Conservation (phyloP, 2,113 vertebrate species). For the Polypterus senegalus region DNA sequence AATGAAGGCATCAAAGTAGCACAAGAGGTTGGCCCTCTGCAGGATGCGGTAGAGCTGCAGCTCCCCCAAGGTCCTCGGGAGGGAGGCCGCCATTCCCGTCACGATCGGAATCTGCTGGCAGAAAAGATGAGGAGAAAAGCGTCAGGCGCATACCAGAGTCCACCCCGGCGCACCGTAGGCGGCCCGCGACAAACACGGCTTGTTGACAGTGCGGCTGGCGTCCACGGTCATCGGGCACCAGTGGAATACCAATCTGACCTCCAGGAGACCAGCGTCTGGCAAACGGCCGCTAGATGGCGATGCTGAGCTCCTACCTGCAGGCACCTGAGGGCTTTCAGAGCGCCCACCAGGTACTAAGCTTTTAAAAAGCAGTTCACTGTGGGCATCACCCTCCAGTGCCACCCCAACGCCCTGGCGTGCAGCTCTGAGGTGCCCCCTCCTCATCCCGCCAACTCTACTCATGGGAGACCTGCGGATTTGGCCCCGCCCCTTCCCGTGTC, state of each 20-base stretch:
- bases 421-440: too few relatives aligned
- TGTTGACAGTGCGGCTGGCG: conserved; percentile 16
- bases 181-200: conserved; percentile 42
- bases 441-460: too few relatives aligned
- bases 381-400: too few relatives aligned
- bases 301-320: conserved; percentile 23
- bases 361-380: neutral
- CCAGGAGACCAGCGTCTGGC: neutral
- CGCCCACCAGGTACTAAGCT: conserved; percentile 31
- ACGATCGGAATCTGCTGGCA: neutral
- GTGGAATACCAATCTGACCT: neutral
- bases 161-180: conserved; percentile 60
- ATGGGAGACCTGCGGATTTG: too few relatives aligned
- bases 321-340: conserved; percentile 30
- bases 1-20: conserved; percentile 95
- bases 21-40: conserved; percentile 86
- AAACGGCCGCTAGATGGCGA: conserved; percentile 15
- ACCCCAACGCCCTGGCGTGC: too few relatives aligned
- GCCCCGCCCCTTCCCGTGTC: too few relatives aligned
- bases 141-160: conserved; percentile 55
- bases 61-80: conserved; percentile 92
- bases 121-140: neutral
- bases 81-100: conserved; percentile 80
- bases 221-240: too few relatives aligned
- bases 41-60: conserved; percentile 92